A percentile compares a stretch with the other conserved stretches of the same genome.
These are phyloP conservation scores for Epizoanthus stellaris DNA, from an alignment of 92 coral and sea anemone species.

Conservation along the genomic window DNA sequence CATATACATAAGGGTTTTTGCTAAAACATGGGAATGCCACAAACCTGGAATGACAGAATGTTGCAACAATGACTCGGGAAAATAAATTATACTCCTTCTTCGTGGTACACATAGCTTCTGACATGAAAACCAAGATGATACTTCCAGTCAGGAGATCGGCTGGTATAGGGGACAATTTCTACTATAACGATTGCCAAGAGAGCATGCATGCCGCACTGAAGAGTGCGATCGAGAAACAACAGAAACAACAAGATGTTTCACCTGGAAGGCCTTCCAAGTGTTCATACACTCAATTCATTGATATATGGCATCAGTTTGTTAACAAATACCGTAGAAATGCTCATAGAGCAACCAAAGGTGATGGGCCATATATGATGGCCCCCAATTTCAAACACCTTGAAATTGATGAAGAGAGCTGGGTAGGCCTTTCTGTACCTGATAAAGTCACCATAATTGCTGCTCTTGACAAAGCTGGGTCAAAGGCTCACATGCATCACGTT, in stretches of 20 bases:
- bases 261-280: slow-evolving; percentile 66
- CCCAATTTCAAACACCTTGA: slow-evolving; percentile 49
- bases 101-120: slow-evolving; percentile 47
- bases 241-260: slow-evolving; percentile 21
- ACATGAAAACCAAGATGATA: slow-evolving; percentile 57
- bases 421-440: slow-evolving; percentile 25
- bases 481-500: background rate
- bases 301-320: slow-evolving; percentile 44
- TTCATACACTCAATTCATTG: slow-evolving; percentile 40
- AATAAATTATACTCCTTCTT: slow-evolving; percentile 51
- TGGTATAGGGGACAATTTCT: slow-evolving; percentile 63
- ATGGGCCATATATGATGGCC: slow-evolving; percentile 50
- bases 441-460: slow-evolving; percentile 37
- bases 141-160: slow-evolving; percentile 55
- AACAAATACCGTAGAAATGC: slow-evolving; percentile 45
- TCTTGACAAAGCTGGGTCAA: slow-evolving; percentile 34
- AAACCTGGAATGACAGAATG: no score
- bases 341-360: slow-evolving; percentile 59
- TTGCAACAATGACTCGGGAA: no score
- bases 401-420: slow-evolving; percentile 40
- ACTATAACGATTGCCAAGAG: slow-evolving; percentile 52
- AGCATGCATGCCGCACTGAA: slow-evolving; percentile 45
- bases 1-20: no score
- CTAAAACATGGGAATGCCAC: no score
- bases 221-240: slow-evolving; percentile 45